Conservation (phyloP, 2,797 vertebrate genomes). For the Ibycter americanus region DNA sequence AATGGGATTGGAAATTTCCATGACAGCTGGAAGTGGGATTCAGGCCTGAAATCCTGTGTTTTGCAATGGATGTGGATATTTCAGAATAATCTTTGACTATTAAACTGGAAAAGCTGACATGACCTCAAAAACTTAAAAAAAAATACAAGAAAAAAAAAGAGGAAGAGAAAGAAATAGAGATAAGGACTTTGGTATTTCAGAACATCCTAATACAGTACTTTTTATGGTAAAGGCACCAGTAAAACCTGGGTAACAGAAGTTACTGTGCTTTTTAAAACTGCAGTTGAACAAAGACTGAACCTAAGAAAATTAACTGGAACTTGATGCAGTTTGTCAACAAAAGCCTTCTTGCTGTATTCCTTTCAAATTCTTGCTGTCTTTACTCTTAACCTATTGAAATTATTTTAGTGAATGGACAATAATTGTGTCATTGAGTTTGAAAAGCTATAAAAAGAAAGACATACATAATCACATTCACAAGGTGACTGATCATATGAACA, state of each 20-base stretch:
- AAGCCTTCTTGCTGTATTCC: background rate
- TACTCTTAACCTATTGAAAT: background rate
- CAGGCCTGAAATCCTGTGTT: background rate
- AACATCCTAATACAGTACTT: background rate
- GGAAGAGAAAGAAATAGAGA: background rate
- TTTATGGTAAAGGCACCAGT: background rate
- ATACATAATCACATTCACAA: background rate
- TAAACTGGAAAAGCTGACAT: conserved; percentile 40
- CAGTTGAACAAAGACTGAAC: background rate
- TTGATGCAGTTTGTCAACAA: background rate
- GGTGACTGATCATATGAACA: background rate
- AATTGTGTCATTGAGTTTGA: background rate
- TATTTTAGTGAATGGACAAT: background rate
- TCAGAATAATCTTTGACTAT: conserved; percentile 30
- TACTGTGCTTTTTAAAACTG: background rate
- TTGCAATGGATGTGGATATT: conserved; percentile 1
- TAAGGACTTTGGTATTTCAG: background rate
- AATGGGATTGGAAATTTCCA: conserved; percentile 48
- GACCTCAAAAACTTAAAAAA: background rate
- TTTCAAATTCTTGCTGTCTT: background rate
- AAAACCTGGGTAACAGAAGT: background rate
- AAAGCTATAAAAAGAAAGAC: background rate
- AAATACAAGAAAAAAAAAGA: background rate
- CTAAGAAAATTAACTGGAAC: background rate
- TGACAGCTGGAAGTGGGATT: conserved; percentile 30